phyloP scores from a whole-genome alignment of 2,888 invertebrate species.

The Agriopis leucophaearia region DNA sequence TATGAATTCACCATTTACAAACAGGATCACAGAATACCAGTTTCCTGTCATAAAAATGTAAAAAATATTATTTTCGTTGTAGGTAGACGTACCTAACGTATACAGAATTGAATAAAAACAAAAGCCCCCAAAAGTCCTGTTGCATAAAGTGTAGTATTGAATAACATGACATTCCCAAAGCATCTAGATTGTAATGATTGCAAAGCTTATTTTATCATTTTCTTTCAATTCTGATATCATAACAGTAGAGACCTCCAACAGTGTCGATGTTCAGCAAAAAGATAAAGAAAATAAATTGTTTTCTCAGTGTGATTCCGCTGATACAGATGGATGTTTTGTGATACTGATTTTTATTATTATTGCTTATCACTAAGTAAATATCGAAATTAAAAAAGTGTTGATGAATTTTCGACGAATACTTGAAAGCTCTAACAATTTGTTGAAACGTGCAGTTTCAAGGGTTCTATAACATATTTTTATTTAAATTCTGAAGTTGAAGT shows the following conservation, averaged over 20 bases:
- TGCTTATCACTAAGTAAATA: not conserved
- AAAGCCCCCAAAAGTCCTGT: too few relatives aligned
- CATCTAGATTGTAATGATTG: too few relatives aligned
- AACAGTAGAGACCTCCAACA: constrained; percentile 22
- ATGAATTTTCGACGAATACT: not conserved
- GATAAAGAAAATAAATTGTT: constrained; percentile 31
- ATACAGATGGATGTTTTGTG: constrained; percentile 8
- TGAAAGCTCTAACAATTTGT: too few relatives aligned
- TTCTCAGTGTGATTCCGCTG: constrained; percentile 27
- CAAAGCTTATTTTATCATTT: constrained; percentile 1
- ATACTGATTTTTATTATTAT: constrained; percentile 8
- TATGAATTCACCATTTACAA: not conserved
- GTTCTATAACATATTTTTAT: too few relatives aligned
- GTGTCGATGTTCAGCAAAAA: constrained; percentile 25
- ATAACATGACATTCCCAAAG: too few relatives aligned
- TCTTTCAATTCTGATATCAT: constrained; percentile 21
- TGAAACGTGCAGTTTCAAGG: too few relatives aligned
- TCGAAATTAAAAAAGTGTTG: not conserved
- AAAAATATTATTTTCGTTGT: not conserved
- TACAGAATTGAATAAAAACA: too few relatives aligned
- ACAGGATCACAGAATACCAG: not conserved
- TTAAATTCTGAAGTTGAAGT: too few relatives aligned
- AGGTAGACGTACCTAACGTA: too few relatives aligned
- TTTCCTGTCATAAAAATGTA: not conserved
- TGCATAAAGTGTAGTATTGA: too few relatives aligned